Evolutionary conservation across 1,140 invertebrate genomes (phyloP), one percentile per base, ranked within the genome.

Genomic region (Ips nitidus): DNA sequence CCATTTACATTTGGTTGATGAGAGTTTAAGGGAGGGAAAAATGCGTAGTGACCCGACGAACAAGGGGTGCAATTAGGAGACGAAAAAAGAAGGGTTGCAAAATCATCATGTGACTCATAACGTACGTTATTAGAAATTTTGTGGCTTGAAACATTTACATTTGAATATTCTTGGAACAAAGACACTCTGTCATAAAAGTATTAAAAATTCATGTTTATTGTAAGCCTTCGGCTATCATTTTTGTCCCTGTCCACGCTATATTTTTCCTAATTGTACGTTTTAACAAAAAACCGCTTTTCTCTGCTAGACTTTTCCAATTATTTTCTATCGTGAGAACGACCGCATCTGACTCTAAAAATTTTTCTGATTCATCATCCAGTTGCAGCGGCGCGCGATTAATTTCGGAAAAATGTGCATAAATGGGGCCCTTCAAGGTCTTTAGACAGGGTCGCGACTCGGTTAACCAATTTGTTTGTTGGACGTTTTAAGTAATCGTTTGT

Each of bases 401-500:
- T 55, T 36, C 8, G 6, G 38, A 50, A 60, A 60, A 42, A 60
- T 60, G 41, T 60, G 38, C 36, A 60, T 40, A 60, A 45, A 60
- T 42, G 40, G 22, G 41, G 37, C 40, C n/a, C 58, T 7, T 60
- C 58, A 37, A 60, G 40, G 58, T 6, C 40, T 40, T 36, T 5
- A 22, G 7, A 8, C 58, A 60, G 58, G 58, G 58, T 45, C 58
- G 58, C 45, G 45, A 50, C 45, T 22, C 7, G 22, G 40, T 36
- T 2, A 7, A 41, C 40, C n/a, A 45, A 45, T 45, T 42, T 60
- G 40, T 60, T 60, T 55, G 37, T 36, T 22, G 52, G 37, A 55
- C n/a, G 58, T 5, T 41, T 60, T 60, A n/a, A 60, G 8, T 60
- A 60, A 60, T 41, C 40, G 58, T 60, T 41, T 60, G 40, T 60